These are phyloP conservation scores for Hydractinia symbiolongicarpus DNA, from an alignment of 30 jellyfish, hydroid and myxozoan species.

Conservation along the genomic window DNA sequence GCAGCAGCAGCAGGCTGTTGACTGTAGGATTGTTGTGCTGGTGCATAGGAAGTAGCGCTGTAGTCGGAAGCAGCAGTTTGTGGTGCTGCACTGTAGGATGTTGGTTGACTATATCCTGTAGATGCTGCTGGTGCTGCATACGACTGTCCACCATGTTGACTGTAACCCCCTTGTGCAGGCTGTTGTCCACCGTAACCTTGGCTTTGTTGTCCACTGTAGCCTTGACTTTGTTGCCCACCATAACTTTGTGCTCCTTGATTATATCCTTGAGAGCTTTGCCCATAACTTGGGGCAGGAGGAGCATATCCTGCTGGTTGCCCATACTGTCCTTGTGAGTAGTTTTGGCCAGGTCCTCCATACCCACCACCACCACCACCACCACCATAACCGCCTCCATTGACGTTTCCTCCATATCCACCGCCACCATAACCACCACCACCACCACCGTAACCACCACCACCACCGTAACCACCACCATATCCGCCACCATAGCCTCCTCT, in stretches of 20 bases:
- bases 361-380: conserved; percentile 34
- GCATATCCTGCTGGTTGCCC: conserved; percentile 3
- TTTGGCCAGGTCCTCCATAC: conserved; percentile 19
- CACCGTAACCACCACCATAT: conserved; percentile 27
- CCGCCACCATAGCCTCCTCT: conserved; percentile 25
- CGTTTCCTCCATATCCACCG: conserved; percentile 11
- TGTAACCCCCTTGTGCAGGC: background rate
- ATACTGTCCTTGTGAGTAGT: conserved; percentile 15
- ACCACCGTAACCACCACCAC: conserved; percentile 23
- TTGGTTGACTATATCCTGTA: conserved; percentile 14
- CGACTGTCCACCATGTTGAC: conserved; percentile 17
- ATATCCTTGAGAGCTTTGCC: conserved; percentile 12
- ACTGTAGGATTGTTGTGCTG: background rate
- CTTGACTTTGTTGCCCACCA: conserved; percentile 15
- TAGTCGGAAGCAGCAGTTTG: background rate
- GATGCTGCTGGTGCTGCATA: conserved; percentile 3
- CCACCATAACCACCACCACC: conserved; percentile 9
- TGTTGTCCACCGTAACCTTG: conserved; percentile 14
- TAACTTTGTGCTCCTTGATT: conserved; percentile 26
- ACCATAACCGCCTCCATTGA: conserved; percentile 23
- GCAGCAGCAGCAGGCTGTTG: background rate
- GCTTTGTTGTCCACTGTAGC: background rate
- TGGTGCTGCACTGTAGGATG: conserved; percentile 2
- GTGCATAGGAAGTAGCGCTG: background rate
- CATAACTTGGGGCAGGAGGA: conserved; percentile 1